Evolutionary conservation across 2,113 vertebrate species (phyloP).

Genomic region (Myotis lucifugus): DNA sequence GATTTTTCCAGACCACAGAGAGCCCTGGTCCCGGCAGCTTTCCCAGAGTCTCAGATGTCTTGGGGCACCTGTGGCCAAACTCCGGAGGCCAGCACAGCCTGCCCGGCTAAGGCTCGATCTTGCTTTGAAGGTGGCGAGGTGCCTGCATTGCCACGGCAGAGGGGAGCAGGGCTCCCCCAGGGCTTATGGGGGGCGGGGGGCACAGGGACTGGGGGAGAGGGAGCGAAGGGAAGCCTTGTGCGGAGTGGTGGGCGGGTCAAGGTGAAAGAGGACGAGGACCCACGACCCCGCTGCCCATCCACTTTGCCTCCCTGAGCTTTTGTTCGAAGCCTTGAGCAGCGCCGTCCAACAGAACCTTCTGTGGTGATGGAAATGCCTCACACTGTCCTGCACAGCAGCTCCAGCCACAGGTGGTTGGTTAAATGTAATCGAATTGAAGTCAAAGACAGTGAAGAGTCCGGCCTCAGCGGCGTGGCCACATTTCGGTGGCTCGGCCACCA

Average conservation of each 20-base stretch:
- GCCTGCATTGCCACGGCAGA: background rate
- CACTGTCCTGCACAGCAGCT: background rate
- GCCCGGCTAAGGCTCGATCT: background rate
- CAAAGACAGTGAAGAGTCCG: background rate
- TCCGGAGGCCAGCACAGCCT: background rate
- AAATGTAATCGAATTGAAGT: background rate
- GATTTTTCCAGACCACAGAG: background rate
- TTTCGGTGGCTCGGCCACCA: background rate
- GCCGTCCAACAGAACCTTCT: fast-evolving
- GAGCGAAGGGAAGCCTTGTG: background rate
- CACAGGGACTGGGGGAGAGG: background rate
- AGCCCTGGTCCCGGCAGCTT: too few relatives aligned
- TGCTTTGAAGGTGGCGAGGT: background rate
- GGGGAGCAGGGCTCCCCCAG: background rate
- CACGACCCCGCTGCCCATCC: fast-evolving
- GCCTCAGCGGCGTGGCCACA: background rate
- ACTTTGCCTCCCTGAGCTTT: background rate
- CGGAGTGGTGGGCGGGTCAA: background rate
- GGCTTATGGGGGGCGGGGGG: fast-evolving
- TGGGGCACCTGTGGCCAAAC: background rate
- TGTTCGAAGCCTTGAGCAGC: background rate
- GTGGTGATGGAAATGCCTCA: background rate
- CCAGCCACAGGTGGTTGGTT: background rate
- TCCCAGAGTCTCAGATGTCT: background rate
- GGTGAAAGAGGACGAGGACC: too few relatives aligned